Evolutionary conservation across 1,140 invertebrate species (phyloP), one percentile per base, ranked within the genome.

Genomic region (Zophobas atratus): DNA sequence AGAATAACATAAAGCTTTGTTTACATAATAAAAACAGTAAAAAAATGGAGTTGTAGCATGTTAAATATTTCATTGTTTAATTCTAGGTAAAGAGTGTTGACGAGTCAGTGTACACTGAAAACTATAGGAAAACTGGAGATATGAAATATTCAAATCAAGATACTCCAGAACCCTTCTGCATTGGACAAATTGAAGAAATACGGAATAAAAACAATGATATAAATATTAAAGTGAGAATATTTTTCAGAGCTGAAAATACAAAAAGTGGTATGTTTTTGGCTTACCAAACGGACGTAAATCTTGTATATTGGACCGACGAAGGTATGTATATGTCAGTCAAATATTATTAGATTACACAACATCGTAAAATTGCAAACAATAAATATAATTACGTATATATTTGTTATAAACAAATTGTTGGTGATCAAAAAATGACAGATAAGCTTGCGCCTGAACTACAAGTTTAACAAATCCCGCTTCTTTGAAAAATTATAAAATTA

Each of bases 191-290:
- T 49, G 81, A 84, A 72, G 78, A 82, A 41, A 81, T 85, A 6
- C 51, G 56, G 1, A 73, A 81, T 43, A 77, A 67, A 39, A 80
- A 78, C 33, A 86, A 88, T 77, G 90, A 94, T 77, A 91, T 95
- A 48, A 91, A 89, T 78, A 85, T 96, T 1, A 90, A 87, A 84
- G 90, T 95, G 0, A 90, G 90, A 71, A 91, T 94, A 80, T 89
- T 95, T 82, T 96, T 94, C 82, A 89, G 94, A 80, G 93, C 94
- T 0, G 94, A 96, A 87, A 93, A 96, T 82, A 96, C 94, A 3
- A 89, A 90, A 63, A 90, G 89, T 78, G 88, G 89, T 67, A 20
- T 80, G 1, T 79, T 85, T 8, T 85, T 88, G 55, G 88, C 89
- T 0, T 88, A 91, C 76, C 90, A 93, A 73, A 86, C 90, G 55